Conservation (phyloP, 2,113 vertebrate species). For the Gadus macrocephalus region DNA sequence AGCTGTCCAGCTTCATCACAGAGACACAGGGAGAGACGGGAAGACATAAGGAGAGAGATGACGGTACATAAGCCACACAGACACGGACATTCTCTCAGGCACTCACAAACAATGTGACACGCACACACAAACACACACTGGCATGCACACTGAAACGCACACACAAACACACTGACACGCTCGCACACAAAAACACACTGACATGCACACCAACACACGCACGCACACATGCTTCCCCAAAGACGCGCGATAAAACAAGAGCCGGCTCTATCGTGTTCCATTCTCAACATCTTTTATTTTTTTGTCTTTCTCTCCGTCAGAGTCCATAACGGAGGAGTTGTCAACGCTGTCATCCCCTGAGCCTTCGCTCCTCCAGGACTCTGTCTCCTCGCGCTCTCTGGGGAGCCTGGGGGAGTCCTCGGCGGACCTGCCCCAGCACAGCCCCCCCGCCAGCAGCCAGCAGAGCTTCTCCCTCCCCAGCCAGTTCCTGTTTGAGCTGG, state of each 20-base stretch:
- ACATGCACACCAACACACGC: neutral
- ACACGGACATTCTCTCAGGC: slow-evolving; percentile 36
- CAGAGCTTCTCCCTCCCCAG: slow-evolving; percentile 71
- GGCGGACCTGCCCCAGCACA: too few species aligned
- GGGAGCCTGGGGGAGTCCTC: too few species aligned
- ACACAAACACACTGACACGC: too few species aligned
- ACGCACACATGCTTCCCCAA: neutral
- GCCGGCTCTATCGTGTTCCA: too few species aligned
- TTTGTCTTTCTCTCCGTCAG: neutral
- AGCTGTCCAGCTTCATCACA: slow-evolving; percentile 75
- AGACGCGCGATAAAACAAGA: too few species aligned
- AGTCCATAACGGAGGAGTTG: slow-evolving; percentile 10
- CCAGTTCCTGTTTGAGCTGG: slow-evolving; percentile 87
- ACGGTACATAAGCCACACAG: slow-evolving; percentile 55
- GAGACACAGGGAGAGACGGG: slow-evolving; percentile 44
- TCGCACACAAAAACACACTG: neutral
- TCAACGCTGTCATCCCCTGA: too few species aligned
- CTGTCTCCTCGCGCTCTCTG: slow-evolving; percentile 21
- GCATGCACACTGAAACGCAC: neutral
- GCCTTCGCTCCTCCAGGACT: neutral
- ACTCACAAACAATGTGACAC: too few species aligned
- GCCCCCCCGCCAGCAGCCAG: slow-evolving; percentile 68
- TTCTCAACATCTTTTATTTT: neutral
- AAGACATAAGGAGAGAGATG: slow-evolving; percentile 50
- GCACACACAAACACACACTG: neutral